Conservation (phyloP, 2,797 vertebrate species). For the Antrozous pallidus region DNA sequence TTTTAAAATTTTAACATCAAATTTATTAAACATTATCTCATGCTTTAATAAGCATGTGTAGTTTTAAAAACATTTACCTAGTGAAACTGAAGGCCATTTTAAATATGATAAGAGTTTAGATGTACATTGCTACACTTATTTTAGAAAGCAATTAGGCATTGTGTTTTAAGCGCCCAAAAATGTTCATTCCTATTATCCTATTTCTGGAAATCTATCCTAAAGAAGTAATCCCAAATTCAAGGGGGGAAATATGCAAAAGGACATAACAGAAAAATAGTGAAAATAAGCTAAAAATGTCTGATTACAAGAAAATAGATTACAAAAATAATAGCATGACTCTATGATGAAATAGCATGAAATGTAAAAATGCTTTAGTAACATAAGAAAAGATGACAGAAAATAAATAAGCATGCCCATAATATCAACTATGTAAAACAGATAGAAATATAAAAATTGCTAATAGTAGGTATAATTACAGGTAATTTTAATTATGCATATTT, state of each 20-base stretch:
- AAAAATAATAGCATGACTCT: constrained; percentile 30
- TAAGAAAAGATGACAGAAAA: constrained; percentile 14
- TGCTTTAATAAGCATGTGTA: neutral
- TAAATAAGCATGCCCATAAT: neutral
- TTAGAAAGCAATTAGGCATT: neutral
- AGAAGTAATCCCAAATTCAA: constrained; percentile 39
- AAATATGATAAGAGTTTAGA: neutral
- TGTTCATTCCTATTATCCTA: constrained; percentile 5
- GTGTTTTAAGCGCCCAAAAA: constrained; percentile 33
- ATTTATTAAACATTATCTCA: neutral
- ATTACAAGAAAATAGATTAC: neutral
- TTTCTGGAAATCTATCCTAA: constrained; percentile 42
- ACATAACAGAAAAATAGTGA: neutral
- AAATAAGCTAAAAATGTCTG: neutral
- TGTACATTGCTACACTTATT: neutral
- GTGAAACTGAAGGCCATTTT: neutral
- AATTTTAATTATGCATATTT: constrained; percentile 4
- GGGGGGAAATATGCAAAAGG: constrained; percentile 8
- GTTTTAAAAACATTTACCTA: neutral
- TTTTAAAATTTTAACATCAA: neutral
- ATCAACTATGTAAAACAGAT: neutral
- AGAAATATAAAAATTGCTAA: neutral
- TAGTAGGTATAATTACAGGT: neutral
- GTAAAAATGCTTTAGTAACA: neutral
- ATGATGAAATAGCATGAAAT: constrained; percentile 9